Percentiles rank a stretch among this genome's conserved stretches.
Evolutionary conservation across 2,113 vertebrate genomes (phyloP).

Genomic region (Brachypteracias leptosomus): DNA sequence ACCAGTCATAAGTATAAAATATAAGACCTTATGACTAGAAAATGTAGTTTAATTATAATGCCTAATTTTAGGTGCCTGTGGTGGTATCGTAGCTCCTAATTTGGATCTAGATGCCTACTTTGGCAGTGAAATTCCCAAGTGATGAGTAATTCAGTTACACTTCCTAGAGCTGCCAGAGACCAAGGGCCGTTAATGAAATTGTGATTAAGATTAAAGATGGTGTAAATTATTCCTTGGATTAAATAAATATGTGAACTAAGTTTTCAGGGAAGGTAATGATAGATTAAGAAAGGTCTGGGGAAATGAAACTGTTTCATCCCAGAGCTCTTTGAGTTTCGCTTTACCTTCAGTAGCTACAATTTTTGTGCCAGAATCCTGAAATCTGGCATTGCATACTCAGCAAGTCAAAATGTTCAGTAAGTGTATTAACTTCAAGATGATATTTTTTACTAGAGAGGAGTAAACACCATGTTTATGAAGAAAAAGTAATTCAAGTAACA

Average conservation of each 20-base stretch:
- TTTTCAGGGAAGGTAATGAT: background rate
- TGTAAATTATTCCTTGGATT: background rate
- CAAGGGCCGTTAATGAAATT: background rate
- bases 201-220: background rate
- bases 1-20: background rate
- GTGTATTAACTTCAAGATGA: background rate
- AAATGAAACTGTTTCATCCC: background rate
- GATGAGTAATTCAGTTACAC: background rate
- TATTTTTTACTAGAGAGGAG: background rate
- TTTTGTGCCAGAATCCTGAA: background rate
- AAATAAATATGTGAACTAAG: background rate
- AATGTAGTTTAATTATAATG: background rate
- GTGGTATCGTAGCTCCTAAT: background rate
- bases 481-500: background rate
- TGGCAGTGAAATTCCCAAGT: background rate
- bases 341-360: background rate
- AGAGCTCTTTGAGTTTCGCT: background rate
- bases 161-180: background rate
- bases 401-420: background rate
- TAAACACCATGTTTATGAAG: background rate
- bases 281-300: background rate
- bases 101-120: background rate
- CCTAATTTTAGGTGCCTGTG: background rate
- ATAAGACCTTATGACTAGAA: background rate
- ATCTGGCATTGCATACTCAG: background rate